These are phyloP conservation scores for Abrostola triplasia DNA, from an alignment of 2,888 invertebrate genomes.

Conservation along the genomic window DNA sequence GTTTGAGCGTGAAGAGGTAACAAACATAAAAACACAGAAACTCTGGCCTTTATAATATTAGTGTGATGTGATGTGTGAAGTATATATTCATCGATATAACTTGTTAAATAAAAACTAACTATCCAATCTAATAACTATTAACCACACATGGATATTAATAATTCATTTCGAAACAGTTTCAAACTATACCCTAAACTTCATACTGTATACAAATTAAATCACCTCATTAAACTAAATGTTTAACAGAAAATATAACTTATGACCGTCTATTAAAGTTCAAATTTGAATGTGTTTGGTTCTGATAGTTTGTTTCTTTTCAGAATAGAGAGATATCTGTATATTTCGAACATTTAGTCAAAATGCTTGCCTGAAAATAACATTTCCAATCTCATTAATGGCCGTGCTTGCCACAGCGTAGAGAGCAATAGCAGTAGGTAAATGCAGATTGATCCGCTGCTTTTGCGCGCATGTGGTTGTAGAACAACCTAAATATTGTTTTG, in stretches of 20 bases:
- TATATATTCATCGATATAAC: slow-evolving; percentile 15
- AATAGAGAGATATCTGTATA: slow-evolving; percentile 36
- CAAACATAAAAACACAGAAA: no score
- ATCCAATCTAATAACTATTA: slow-evolving; percentile 14
- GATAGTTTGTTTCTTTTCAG: slow-evolving; percentile 35
- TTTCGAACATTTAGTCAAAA: slow-evolving; percentile 39
- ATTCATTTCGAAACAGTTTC: slow-evolving; percentile 31
- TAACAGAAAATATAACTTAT: slow-evolving; percentile 9
- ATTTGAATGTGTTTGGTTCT: slow-evolving; percentile 12
- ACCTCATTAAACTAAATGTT: slow-evolving; percentile 14
- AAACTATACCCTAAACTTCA: slow-evolving; percentile 27
- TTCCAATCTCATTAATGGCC: slow-evolving; percentile 52
- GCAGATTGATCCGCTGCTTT: slow-evolving; percentile 7
- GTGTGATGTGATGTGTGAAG: no score
- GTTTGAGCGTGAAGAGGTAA: no score
- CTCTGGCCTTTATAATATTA: no score
- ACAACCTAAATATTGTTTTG: background rate
- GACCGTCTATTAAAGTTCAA: background rate
- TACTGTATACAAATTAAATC: slow-evolving; percentile 35
- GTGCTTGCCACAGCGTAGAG: slow-evolving; percentile 13
- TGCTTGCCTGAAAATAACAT: slow-evolving; percentile 37
- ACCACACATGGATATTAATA: slow-evolving; percentile 36
- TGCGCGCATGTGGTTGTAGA: slow-evolving; percentile 2
- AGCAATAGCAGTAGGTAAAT: slow-evolving; percentile 15
- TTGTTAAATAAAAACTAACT: slow-evolving; percentile 16